Evolutionary conservation across 2,113 vertebrate species (phyloP).

Genomic region (Propithecus coquereli): DNA sequence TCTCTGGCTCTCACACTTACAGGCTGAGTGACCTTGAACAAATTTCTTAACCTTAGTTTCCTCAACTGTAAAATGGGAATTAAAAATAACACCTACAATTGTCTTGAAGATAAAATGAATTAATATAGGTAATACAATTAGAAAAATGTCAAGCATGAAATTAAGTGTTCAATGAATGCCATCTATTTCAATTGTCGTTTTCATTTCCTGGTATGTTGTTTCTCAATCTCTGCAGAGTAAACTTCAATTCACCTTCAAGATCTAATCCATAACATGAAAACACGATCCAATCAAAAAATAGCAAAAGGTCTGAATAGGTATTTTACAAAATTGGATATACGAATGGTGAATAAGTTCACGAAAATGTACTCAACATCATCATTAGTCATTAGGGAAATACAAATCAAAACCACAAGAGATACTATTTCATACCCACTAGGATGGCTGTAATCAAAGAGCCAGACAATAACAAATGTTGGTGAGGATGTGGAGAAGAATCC

Average conservation of each 20-base stretch:
- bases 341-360: background rate
- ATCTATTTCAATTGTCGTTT: background rate
- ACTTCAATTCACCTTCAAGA: constrained; percentile 20
- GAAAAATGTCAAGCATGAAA: background rate
- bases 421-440: background rate
- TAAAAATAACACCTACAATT: background rate
- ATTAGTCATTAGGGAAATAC: background rate
- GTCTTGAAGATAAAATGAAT: background rate
- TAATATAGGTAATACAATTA: background rate
- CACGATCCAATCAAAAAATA: background rate
- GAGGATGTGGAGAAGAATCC: background rate
- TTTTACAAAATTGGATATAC: background rate
- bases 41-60: background rate
- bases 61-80: background rate
- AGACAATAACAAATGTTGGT: background rate
- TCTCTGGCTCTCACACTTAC: background rate
- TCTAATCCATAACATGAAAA: background rate
- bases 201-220: background rate
- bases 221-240: background rate
- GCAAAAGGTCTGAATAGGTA: background rate
- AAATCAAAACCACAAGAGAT: background rate
- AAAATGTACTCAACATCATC: background rate
- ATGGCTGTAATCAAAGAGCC: background rate
- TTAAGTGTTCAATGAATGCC: background rate
- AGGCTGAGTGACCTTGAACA: background rate